Base-by-base conservation (phyloP, 2,797 vertebrate genomes). In the Chiropotes sagulatus region DNA sequence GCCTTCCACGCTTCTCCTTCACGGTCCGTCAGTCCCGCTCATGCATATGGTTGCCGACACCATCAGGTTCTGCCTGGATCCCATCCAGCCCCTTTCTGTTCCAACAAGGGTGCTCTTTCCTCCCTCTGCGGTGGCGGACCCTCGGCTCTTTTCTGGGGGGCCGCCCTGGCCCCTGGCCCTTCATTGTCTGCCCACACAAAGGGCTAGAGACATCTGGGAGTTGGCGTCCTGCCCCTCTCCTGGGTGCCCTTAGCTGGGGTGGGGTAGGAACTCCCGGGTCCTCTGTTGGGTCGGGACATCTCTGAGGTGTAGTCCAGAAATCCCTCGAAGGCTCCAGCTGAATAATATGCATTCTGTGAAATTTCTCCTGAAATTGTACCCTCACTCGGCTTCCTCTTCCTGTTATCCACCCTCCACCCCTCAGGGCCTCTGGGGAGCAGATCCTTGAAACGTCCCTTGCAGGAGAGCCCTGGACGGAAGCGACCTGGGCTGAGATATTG, bases 41-140 rank as follows among this genome's bases (percentile, higher is more conserved):
- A 3, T 0, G 6, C 0, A 0, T 2, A 8, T 17, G 0, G 0
- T 5, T 12, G 48, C 15, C 7, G 6, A 5, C 7, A 1, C 19
- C 3, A 7, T 0, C 13, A 4, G 79, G 48, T 50, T 19, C 48
- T 0, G 3, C 58, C 28, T 6, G 7, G 4, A 33, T 0, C 48
- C 70, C 5, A 0, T 0, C 33, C 6, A 0, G 5, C 17, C 11
- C 24, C 48, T 70, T 20, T 41, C 52, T 58, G 15, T 22, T 52
- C 80, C 1, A 2, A 28, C 9, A 4, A 9, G 7, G 7, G n/a
- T 13, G 48, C 6, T 39, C 67, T 4, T 8, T 28, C 17, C 8
- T 26, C 7, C 41, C 30, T 4, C 7, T 39, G 5, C 36, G 0
- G 28, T 15, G 20, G 4, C 8, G 36, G 7, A 0, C 2, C 52